Base-by-base conservation (phyloP, 2,888 invertebrate genomes). In the Lacanobia wlatinum region DNA sequence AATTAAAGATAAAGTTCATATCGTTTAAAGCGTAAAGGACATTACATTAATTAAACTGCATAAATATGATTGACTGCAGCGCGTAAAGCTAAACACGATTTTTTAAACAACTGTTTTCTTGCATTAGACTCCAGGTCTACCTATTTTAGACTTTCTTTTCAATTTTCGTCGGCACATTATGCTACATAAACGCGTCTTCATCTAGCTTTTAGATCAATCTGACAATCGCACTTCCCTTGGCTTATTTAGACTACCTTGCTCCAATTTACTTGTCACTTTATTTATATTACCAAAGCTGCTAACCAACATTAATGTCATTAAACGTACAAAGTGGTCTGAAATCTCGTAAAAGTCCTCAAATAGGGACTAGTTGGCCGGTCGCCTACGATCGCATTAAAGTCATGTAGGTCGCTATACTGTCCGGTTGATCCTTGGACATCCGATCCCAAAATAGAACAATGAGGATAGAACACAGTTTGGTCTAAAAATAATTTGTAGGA, bases 381-480 rank as follows among this genome's bases (percentile, higher is more conserved):
- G 73, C 83, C 83, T 73, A 81, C 83, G 69, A 56, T n/a, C 52
- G 46, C 38, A 66, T 79, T 83, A 70, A 64, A 73, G 63, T 76
- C 58, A 81, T 74, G 64, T 79, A 72, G 69, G 67, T 76, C 76
- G 50, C 43, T 56, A 46, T 68, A 66, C 68, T 76, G 73, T 79
- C 83, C 83, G 68, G 73, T 70, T 73, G 62, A 83, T 80, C 80
- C 78, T 83, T 83, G 83, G 70, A 70, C 78, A 80, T 80, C 71
- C 71, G 60, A 82, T 73, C 66, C 72, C 62, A 72, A 83, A 80
- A 81, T 81, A 81, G 81, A 69, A 61, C 70, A 78, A 80, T 65
- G 75, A 80, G 80, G 81, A 80, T 80, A 80, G 68, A 69, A 48
- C 65, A 34, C 43, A 62, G 38, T 63, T 74, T 69, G 10, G 55